These are phyloP conservation scores for Schlechtendalia chinensis DNA, from an alignment of 1,140 invertebrate species.

Conservation along the genomic window DNA sequence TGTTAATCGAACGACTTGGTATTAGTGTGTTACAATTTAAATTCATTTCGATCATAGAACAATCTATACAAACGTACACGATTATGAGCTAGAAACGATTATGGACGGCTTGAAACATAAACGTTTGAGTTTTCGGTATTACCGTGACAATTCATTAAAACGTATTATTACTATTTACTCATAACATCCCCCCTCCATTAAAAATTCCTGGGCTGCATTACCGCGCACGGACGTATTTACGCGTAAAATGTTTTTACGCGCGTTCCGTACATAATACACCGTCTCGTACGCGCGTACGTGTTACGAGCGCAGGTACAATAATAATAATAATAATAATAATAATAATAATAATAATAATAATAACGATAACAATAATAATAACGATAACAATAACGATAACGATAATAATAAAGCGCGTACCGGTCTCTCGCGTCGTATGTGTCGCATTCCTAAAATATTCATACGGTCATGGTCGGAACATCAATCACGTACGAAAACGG, in stretches of 20 bases:
- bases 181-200: too few relatives aligned
- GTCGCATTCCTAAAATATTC: conserved; percentile 48
- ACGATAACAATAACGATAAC: neutral
- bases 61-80: too few relatives aligned
- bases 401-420: conserved; percentile 13
- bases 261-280: neutral
- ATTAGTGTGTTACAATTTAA: too few relatives aligned
- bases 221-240: neutral
- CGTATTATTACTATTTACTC: too few relatives aligned
- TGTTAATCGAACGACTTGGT: too few relatives aligned
- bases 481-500: conserved; percentile 4
- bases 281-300: neutral
- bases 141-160: too few relatives aligned
- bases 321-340: conserved; percentile 24
- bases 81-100: too few relatives aligned
- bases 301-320: neutral
- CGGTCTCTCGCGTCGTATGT: conserved; percentile 20
- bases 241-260: neutral
- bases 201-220: conserved; percentile 25
- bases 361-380: conserved; percentile 6
- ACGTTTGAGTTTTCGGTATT: too few relatives aligned
- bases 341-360: conserved; percentile 20
- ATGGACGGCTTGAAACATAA: too few relatives aligned
- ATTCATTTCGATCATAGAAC: too few relatives aligned
- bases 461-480: conserved; percentile 49